A percentile compares a stretch with the other conserved stretches of the same genome.
Evolutionary conservation across 1,140 invertebrate species (phyloP).

Genomic region (Cecropterus lyciades): DNA sequence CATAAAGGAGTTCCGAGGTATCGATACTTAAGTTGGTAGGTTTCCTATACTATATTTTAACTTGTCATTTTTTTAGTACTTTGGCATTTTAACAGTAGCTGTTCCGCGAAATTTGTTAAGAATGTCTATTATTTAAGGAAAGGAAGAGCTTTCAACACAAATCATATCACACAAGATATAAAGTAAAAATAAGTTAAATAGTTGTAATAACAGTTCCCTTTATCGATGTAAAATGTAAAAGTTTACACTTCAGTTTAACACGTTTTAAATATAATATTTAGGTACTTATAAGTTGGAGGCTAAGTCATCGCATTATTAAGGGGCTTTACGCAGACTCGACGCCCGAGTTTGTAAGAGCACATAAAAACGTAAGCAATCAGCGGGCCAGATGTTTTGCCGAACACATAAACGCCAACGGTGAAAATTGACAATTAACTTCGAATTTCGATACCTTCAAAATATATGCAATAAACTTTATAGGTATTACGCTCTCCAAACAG

Average conservation of each 20-base stretch:
- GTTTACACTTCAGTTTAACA: not conserved
- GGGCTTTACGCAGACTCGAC: slow-evolving; percentile 23
- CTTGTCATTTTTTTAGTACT: too few relatives aligned
- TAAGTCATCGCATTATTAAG: slow-evolving; percentile 51
- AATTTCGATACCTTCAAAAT: slow-evolving; percentile 66
- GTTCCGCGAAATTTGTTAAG: too few relatives aligned
- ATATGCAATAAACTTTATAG: slow-evolving; percentile 65
- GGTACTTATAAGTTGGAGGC: slow-evolving; percentile 40
- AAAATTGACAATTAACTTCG: slow-evolving; percentile 69
- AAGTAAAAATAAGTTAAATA: too few relatives aligned
- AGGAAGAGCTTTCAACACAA: too few relatives aligned
- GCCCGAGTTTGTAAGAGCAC: slow-evolving; percentile 60
- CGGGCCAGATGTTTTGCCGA: slow-evolving; percentile 64
- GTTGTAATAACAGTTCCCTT: too few relatives aligned
- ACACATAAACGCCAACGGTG: slow-evolving; percentile 63
- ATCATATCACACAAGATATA: too few relatives aligned
- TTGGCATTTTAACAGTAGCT: too few relatives aligned
- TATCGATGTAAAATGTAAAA: not conserved
- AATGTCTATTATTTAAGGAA: too few relatives aligned
- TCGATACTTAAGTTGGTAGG: too few relatives aligned
- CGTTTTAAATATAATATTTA: slow-evolving; percentile 22
- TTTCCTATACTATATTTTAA: too few relatives aligned
- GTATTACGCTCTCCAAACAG: slow-evolving; percentile 40
- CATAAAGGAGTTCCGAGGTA: too few relatives aligned
- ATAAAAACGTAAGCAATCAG: slow-evolving; percentile 74